A percentile compares a stretch with the other conserved stretches of the same genome.
Evolutionary conservation across 2,888 invertebrate genomes (phyloP).

Genomic region (Sphecodes monilicornis): DNA sequence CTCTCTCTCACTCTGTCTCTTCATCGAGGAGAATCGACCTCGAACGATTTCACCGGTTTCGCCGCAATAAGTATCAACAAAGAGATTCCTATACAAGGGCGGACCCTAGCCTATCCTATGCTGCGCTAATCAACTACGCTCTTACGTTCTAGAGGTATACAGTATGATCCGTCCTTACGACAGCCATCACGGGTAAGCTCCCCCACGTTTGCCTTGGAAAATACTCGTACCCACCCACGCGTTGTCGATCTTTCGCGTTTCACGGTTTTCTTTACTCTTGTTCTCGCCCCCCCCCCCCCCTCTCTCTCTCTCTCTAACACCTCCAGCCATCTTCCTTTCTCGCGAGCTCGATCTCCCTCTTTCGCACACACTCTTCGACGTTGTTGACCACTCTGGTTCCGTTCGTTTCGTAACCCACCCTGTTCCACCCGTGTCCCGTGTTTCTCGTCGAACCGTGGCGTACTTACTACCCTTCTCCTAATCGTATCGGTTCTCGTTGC

Average conservation of each 20-base stretch:
- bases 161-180: conserved; percentile 81
- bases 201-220: conserved; percentile 30
- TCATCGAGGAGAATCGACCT: conserved; percentile 55
- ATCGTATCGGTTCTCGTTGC: conserved; percentile 53
- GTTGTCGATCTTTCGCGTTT: background rate
- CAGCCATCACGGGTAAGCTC: conserved; percentile 74
- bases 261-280: background rate
- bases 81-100: conserved; percentile 83
- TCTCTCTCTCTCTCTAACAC: background rate
- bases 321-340: background rate
- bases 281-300: too few species aligned
- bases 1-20: too few species aligned
- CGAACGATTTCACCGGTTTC: conserved; percentile 72
- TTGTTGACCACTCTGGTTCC: background rate
- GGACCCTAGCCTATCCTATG: conserved; percentile 78
- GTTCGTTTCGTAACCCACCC: background rate
- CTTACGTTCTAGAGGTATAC: conserved; percentile 84
- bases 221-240: conserved; percentile 26
- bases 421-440: background rate
- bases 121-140: conserved; percentile 80
- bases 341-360: background rate
- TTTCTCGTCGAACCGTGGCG: conserved; percentile 30
- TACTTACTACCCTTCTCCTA: background rate
- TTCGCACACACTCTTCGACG: background rate
- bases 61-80: conserved; percentile 81